Evolutionary conservation across 2,888 invertebrate species (phyloP), one percentile per base, ranked within the genome.

Genomic region (Coenonympha arcania): DNA sequence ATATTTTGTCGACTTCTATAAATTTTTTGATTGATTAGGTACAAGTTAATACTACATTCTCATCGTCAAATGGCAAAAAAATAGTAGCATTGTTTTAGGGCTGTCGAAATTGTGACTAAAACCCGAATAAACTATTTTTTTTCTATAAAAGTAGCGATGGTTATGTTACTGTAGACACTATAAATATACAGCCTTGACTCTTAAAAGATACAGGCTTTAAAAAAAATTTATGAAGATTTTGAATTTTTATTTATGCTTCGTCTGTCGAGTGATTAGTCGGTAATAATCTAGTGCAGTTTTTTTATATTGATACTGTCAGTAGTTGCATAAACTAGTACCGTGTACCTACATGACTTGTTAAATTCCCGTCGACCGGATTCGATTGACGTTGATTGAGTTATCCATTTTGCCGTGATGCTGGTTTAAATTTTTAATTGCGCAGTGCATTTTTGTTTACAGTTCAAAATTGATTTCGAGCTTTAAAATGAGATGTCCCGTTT

Each of bases 331-430:
- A 62, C 64, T 61, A 63, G 68, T 67, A 65, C n/a, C n/a, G 6
- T 8, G 24, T 11, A 30, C n/a, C n/a, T n/a, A n/a, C 69, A 69
- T 66, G 69, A 75, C 75, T 76, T 75, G 79, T 78, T 77, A 75
- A 80, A 81, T 72, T 70, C 70, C 64, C 65, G 70, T 70, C 69
- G 66, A 65, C 66, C 61, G 69, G 62, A 67, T 66, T 61, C 68
- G 78, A 76, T 73, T 79, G 78, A 82, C 79, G 76, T 76, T 81
- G 81, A 83, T 82, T 80, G 81, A 83, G 79, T 81, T 79, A 79
- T 77, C 66, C 67, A 66, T 61, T 68, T 62, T 60, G 59, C 58
- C 61, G 55, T 60, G 57, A 54, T 56, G 57, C 57, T 57, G 57
- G 57, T 61, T 61, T 60, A 57, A 62, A 61, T 57, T 58, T 61